phyloP scores from a whole-genome alignment of 2,113 vertebrate genomes.

The Nymphicus hollandicus region DNA sequence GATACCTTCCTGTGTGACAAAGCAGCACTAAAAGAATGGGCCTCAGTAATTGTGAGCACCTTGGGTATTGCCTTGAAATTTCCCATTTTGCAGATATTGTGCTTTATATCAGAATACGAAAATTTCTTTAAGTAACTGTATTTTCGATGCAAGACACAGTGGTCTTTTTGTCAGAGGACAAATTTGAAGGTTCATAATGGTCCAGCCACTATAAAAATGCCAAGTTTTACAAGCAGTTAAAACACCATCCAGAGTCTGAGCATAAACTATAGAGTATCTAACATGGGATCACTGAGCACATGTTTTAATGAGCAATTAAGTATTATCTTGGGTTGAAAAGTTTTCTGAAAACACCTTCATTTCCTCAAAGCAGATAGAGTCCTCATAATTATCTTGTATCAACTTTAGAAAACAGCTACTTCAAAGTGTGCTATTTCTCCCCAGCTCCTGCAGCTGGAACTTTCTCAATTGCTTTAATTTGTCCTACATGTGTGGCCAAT shows the following conservation, averaged over 20 bases:
- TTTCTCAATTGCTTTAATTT: neutral
- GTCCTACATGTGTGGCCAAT: neutral
- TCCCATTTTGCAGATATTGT: neutral
- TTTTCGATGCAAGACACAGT: neutral
- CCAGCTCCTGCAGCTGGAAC: neutral
- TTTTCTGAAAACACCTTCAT: slow-evolving; percentile 1
- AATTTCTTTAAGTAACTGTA: neutral
- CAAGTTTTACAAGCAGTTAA: neutral
- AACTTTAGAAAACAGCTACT: neutral
- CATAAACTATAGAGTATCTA: neutral
- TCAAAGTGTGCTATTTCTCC: slow-evolving; percentile 6
- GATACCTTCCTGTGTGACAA: neutral
- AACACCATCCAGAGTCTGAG: neutral
- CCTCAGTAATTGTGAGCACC: neutral
- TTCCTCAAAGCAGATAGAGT: neutral
- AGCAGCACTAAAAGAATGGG: neutral
- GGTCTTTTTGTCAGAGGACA: neutral
- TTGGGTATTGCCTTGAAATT: neutral
- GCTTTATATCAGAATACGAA: neutral
- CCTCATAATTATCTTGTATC: neutral
- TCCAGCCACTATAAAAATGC: neutral
- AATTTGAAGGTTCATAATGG: neutral
- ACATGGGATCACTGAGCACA: neutral
- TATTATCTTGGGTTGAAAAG: neutral
- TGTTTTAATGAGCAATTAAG: slow-evolving; percentile 28